A percentile compares a stretch with the other conserved stretches of the same genome.
These are phyloP conservation scores for Etheostoma cragini DNA, from an alignment of 2,113 vertebrate species.

Conservation along the genomic window DNA sequence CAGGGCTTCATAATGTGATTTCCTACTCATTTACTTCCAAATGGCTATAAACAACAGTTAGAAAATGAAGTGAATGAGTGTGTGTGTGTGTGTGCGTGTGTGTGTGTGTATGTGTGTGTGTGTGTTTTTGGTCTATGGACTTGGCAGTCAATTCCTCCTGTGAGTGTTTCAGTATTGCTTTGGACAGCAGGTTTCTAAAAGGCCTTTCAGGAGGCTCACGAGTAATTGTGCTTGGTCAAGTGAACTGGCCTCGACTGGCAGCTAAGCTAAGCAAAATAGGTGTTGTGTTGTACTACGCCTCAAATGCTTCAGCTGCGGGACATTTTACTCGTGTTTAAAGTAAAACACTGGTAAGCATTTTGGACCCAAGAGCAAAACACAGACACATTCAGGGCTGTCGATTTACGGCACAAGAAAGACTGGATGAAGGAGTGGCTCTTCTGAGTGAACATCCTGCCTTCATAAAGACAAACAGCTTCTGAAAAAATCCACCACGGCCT, in stretches of 20 bases:
- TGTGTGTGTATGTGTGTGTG: background rate
- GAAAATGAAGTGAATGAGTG: conserved; percentile 75
- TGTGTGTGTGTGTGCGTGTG: conserved; percentile 58
- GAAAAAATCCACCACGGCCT: conserved; percentile 1
- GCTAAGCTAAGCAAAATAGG: conserved; percentile 80
- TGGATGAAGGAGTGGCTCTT: conserved; percentile 18
- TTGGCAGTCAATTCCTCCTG: conserved; percentile 76
- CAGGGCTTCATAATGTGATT: conserved; percentile 80
- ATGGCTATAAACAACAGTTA: conserved; percentile 79
- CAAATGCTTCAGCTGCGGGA: conserved; percentile 30
- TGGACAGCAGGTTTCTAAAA: conserved; percentile 83
- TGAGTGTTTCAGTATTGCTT: conserved; percentile 81
- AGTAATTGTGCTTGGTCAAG: conserved; percentile 85
- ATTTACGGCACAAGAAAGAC: conserved; percentile 29
- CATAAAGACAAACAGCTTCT: conserved; percentile 22
- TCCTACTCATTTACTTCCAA: conserved; percentile 81
- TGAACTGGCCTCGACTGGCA: conserved; percentile 74
- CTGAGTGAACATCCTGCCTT: conserved; percentile 5
- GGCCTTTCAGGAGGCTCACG: conserved; percentile 80
- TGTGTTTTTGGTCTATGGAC: conserved; percentile 52
- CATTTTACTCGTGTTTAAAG: conserved; percentile 38
- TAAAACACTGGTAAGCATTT: conserved; percentile 45
- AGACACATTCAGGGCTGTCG: conserved; percentile 2
- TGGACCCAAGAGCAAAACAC: conserved; percentile 20
- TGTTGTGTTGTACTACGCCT: conserved; percentile 67